Evolutionary conservation across 2,797 vertebrate genomes (phyloP), one percentile per base, ranked within the genome.

Genomic region (Tinamus major): DNA sequence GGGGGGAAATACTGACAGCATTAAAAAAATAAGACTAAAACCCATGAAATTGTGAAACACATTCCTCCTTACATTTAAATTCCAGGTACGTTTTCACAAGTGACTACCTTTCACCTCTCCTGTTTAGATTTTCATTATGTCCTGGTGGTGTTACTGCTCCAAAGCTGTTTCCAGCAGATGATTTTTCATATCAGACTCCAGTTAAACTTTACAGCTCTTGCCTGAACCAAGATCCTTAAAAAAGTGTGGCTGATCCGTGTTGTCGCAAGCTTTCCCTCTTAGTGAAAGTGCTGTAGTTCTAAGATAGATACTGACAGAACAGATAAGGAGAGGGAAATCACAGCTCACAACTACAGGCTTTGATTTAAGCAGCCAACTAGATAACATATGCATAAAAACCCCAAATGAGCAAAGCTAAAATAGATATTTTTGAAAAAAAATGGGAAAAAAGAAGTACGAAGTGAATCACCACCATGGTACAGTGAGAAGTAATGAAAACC

Each of bases 271-370:
- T 62, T 70, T 93, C 77, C 55, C 62, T 93, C 88, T 89, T 71
- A 88, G 49, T 85, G 89, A 91, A 62, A 74, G 44, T 81, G 49
- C 69, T 79, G 68, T 56, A 85, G 55, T 81, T 93, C 56, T 74
- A 76, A 79, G 69, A 86, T 56, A 94, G 70, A 93, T 69, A 87
- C 56, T 79, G 89, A 85, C 64, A 89, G 27, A 89, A 93, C 17
- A 72, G 70, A 59, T 53, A 72, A 90, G 83, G 59, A 29, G 10
- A 94, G 65, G 79, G 42, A 94, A 81, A 93, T 44, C 70, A 86
- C 67, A 95, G 56, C 79, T 87, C 79, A 80, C 59, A 63, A 59
- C 31, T 31, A 85, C 19, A n/a, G 4, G 56, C 58, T 92, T 88
- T 59, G 56, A 93, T 88, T 95, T 88, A 95, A 83, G 71, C 19